Conservation (phyloP, 2,888 invertebrate species). For the Drosophila hamatofila region DNA sequence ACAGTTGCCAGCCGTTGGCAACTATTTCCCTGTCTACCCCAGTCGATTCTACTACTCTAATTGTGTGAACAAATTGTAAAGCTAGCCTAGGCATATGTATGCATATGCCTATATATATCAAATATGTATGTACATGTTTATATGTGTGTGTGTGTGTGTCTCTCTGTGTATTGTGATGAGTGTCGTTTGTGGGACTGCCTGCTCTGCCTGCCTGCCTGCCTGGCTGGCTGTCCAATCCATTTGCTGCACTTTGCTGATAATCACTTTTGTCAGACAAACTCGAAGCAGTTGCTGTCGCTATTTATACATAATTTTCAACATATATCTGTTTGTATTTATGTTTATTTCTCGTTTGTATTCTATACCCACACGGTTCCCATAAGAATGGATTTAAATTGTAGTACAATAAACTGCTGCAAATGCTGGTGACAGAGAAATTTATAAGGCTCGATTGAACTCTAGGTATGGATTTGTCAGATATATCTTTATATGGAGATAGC, state of each 20-base stretch:
- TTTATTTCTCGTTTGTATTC: conserved; percentile 9
- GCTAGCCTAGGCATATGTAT: conserved; percentile 8
- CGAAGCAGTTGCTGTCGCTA: conserved; percentile 32
- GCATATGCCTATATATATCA: neutral
- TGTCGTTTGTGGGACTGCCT: conserved; percentile 48
- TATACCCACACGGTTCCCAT: conserved; percentile 23
- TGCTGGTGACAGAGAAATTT: neutral
- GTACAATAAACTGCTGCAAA: conserved; percentile 15
- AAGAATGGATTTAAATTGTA: conserved; percentile 17
- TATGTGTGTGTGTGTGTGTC: neutral
- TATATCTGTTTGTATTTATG: conserved; percentile 14
- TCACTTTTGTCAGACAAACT: conserved; percentile 51
- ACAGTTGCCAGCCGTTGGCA: conserved; percentile 48
- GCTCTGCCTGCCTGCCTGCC: conserved; percentile 1
- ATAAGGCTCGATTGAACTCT: no score
- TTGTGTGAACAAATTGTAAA: conserved; percentile 66
- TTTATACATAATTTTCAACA: conserved; percentile 28
- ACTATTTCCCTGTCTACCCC: conserved; percentile 20
- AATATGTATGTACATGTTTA: neutral
- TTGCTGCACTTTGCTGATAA: conserved; percentile 73
- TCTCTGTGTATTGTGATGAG: conserved; percentile 45
- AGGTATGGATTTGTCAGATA: no score
- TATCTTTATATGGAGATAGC: no score
- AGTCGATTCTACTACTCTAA: conserved; percentile 35
- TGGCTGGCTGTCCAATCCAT: conserved; percentile 45